Percentiles rank a stretch among this genome's conserved stretches.
These are phyloP conservation scores for Leguminivora glycinivorella DNA, from an alignment of 1,140 invertebrate genomes.

Conservation along the genomic window DNA sequence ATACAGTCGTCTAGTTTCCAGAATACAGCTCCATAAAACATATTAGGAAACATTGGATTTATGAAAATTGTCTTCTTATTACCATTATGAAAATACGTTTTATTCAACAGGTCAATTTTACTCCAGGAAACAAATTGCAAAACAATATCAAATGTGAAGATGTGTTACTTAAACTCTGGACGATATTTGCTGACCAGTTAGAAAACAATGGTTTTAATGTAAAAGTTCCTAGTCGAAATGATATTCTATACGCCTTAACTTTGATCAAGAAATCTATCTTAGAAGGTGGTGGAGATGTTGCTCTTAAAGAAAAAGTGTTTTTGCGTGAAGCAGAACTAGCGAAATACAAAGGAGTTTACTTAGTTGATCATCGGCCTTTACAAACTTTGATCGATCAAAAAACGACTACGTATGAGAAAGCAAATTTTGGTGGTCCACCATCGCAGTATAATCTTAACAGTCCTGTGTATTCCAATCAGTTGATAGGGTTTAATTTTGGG, in stretches of 20 bases:
- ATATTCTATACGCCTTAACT: neutral
- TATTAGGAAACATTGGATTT: too few relatives aligned
- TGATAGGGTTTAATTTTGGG: neutral
- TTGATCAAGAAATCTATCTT: slow-evolving; percentile 7
- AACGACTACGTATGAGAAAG: neutral
- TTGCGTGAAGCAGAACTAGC: slow-evolving; percentile 4
- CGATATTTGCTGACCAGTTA: neutral
- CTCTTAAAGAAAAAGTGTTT: neutral
- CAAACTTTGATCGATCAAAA: neutral
- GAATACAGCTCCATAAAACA: too few relatives aligned
- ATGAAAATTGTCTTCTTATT: too few relatives aligned
- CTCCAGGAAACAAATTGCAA: neutral
- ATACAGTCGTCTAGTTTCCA: too few relatives aligned
- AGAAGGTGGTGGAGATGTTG: neutral
- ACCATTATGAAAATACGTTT: neutral
- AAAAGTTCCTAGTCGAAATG: neutral
- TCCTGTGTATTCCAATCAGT: neutral
- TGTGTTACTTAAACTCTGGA: slow-evolving; percentile 3
- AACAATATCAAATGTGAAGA: slow-evolving; percentile 1
- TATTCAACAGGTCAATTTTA: neutral
- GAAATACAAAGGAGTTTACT: neutral
- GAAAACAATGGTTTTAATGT: neutral
- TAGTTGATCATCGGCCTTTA: neutral
- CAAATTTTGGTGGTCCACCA: neutral
- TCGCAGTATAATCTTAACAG: neutral